Percentiles rank a stretch among this genome's conserved stretches.
Conservation (phyloP, 2,888 invertebrate species). For the Eupithecia dodoneata region DNA sequence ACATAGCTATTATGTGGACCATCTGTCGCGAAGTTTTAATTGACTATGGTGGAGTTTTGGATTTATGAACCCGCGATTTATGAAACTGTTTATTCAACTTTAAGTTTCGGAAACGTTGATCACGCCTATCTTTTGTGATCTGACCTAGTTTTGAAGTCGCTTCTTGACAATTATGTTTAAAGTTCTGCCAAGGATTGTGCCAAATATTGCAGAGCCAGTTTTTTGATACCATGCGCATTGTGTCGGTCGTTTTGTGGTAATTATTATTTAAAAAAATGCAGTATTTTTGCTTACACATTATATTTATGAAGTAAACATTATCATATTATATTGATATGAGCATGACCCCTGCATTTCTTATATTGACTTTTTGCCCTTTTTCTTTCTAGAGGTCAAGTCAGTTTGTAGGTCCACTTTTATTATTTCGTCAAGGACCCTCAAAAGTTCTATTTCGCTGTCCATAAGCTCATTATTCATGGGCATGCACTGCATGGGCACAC, state of each 20-base stretch:
- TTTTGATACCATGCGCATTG: neutral
- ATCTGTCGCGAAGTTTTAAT: neutral
- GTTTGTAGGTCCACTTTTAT: neutral
- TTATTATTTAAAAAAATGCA: neutral
- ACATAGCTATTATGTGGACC: neutral
- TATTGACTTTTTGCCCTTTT: neutral
- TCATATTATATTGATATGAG: neutral
- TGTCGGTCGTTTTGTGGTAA: neutral
- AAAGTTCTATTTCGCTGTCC: neutral
- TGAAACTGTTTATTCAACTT: constrained; percentile 6
- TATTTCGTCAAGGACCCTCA: neutral
- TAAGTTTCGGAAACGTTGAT: neutral
- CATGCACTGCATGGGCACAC: neutral
- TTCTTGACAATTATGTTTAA: neutral
- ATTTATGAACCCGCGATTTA: neutral
- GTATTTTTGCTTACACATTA: neutral
- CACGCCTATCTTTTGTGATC: neutral
- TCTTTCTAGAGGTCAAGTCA: neutral
- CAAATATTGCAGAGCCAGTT: neutral
- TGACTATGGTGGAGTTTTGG: neutral
- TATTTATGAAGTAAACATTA: neutral
- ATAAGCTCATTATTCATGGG: neutral
- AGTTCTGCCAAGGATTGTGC: neutral
- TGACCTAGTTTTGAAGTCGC: neutral
- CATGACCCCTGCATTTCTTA: neutral